These are phyloP conservation scores for Leptinotarsa undecemlineata DNA, from an alignment of 1,140 invertebrate species.

Conservation along the genomic window DNA sequence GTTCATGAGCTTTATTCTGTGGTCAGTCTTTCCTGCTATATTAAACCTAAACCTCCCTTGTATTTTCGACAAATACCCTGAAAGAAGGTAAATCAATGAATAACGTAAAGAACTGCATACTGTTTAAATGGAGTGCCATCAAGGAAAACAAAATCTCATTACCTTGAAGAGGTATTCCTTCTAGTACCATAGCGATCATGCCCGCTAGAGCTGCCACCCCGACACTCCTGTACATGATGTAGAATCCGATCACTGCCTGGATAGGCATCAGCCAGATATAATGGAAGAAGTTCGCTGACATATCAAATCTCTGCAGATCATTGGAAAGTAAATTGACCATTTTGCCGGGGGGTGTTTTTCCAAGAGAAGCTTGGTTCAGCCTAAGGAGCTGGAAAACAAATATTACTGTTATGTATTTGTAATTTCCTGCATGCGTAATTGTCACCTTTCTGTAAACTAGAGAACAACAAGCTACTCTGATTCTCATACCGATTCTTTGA, in stretches of 20 bases:
- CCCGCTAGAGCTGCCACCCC: slow-evolving; percentile 64
- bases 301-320: slow-evolving; percentile 69
- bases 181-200: slow-evolving; percentile 63
- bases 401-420: background rate
- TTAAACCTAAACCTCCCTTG: slow-evolving; percentile 66
- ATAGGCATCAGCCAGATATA: slow-evolving; percentile 53
- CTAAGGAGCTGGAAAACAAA: slow-evolving; percentile 40
- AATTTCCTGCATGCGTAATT: too few species aligned
- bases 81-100: background rate
- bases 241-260: slow-evolving; percentile 63
- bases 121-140: too few species aligned
- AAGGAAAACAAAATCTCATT: slow-evolving; percentile 38
- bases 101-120: too few species aligned
- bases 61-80: slow-evolving; percentile 68
- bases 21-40: slow-evolving; percentile 74
- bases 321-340: slow-evolving; percentile 85
- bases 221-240: slow-evolving; percentile 71
- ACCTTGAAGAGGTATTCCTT: slow-evolving; percentile 68
- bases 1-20: slow-evolving; percentile 80
- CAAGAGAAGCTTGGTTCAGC: slow-evolving; percentile 46
- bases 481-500: slow-evolving; percentile 60
- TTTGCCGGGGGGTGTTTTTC: slow-evolving; percentile 70
- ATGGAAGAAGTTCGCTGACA: slow-evolving; percentile 59
- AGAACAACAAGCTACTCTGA: slow-evolving; percentile 60
- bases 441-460: slow-evolving; percentile 63